phyloP scores from a whole-genome alignment of 2,797 vertebrate genomes.

The Acrossocheilus fasciatus region DNA sequence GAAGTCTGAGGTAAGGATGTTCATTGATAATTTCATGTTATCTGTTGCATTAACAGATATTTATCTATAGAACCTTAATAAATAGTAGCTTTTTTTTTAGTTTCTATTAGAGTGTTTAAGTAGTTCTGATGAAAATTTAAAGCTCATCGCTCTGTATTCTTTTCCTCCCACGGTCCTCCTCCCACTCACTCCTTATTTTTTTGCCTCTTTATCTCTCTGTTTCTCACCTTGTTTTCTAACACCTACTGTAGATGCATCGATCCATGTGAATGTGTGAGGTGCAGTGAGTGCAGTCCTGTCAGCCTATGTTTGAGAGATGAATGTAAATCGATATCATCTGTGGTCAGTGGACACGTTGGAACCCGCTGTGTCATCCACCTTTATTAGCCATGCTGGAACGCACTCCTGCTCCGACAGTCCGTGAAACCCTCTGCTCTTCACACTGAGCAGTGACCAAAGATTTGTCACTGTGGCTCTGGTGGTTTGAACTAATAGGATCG shows the following conservation, averaged over 20 bases:
- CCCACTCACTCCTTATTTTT: slow-evolving; percentile 13
- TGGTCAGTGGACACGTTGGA: slow-evolving; percentile 64
- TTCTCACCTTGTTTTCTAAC: slow-evolving; percentile 21
- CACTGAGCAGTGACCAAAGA: slow-evolving; percentile 28
- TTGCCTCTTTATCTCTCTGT: slow-evolving; percentile 33
- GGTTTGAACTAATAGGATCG: slow-evolving; percentile 22
- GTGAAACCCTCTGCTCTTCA: slow-evolving; percentile 49
- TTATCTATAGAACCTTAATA: too few relatives aligned
- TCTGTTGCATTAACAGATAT: not conserved
- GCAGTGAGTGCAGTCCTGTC: slow-evolving; percentile 59
- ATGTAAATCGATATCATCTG: slow-evolving; percentile 73
- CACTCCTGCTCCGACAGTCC: slow-evolving; percentile 41
- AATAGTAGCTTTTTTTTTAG: not conserved
- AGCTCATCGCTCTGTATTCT: not conserved
- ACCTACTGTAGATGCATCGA: slow-evolving; percentile 58
- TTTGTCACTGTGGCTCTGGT: slow-evolving; percentile 42
- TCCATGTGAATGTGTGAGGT: slow-evolving; percentile 54
- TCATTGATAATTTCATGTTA: not conserved
- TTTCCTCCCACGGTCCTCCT: slow-evolving; percentile 1
- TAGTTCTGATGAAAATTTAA: slow-evolving; percentile 2
- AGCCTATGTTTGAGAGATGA: slow-evolving; percentile 67
- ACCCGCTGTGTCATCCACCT: slow-evolving; percentile 58
- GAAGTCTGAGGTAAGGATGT: not conserved
- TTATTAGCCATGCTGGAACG: slow-evolving; percentile 43
- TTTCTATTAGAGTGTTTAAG: slow-evolving; percentile 2